Evolutionary conservation across 2,888 invertebrate species (phyloP).

Genomic region (Orgyia antiqua): DNA sequence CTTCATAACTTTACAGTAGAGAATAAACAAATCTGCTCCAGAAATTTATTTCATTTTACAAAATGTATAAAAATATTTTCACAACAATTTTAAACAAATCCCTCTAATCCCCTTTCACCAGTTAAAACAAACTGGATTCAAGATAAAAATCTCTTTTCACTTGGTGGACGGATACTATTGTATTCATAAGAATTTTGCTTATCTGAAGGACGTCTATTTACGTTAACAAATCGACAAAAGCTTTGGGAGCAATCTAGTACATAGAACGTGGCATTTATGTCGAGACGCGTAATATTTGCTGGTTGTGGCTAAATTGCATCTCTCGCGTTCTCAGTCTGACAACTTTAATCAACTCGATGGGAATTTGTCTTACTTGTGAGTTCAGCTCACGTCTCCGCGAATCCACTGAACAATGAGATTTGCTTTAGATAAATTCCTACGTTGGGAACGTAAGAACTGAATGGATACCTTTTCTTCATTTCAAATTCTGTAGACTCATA

Average conservation of each 20-base stretch:
- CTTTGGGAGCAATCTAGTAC: conserved; percentile 17
- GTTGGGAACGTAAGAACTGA: conserved; percentile 35
- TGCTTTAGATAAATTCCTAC: conserved; percentile 57
- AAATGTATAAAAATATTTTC: no score
- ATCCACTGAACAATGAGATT: conserved; percentile 64
- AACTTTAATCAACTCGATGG: conserved; percentile 70
- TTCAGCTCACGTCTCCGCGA: conserved; percentile 58
- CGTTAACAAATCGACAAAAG: conserved; percentile 23
- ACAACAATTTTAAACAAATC: no score
- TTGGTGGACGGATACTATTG: conserved; percentile 12
- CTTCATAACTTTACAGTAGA: no score
- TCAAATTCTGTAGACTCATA: conserved; percentile 23
- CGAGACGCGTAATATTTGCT: conserved; percentile 28
- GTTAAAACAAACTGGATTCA: conserved; percentile 11
- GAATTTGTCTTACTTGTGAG: conserved; percentile 66
- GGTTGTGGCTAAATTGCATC: conserved; percentile 55
- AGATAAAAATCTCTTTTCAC: conserved; percentile 17
- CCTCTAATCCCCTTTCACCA: background rate
- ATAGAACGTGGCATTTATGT: conserved; percentile 14
- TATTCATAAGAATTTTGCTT: conserved; percentile 11
- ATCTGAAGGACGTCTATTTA: no score
- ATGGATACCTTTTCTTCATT: conserved; percentile 39
- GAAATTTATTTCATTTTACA: no score
- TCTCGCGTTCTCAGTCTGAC: conserved; percentile 48
- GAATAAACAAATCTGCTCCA: no score